These are phyloP conservation scores for Aulostomus chinensis DNA, from an alignment of 2,797 vertebrate species.

Conservation along the genomic window DNA sequence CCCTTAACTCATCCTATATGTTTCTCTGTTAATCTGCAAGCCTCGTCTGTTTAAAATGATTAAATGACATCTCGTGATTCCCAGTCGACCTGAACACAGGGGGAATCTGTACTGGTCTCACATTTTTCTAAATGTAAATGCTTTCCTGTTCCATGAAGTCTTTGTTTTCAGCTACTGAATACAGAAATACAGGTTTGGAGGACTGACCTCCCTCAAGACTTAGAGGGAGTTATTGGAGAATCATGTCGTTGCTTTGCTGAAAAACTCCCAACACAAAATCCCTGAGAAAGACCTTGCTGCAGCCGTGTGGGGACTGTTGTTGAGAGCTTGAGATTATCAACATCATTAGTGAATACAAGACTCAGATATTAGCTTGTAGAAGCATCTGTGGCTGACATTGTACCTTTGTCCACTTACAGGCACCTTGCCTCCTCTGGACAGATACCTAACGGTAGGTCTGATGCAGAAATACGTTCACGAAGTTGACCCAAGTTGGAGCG, in stretches of 20 bases:
- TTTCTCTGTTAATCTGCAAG: conserved; percentile 20
- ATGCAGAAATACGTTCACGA: no score
- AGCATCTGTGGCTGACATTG: conserved; percentile 25
- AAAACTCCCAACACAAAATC: no score
- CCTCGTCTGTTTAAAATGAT: conserved; percentile 34
- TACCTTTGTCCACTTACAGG: conserved; percentile 70
- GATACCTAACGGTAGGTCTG: conserved; percentile 85
- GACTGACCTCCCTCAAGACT: no score
- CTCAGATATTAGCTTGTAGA: no score
- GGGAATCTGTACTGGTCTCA: conserved; percentile 15
- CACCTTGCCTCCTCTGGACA: conserved; percentile 79
- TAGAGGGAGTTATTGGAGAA: no score
- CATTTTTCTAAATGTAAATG: conserved; percentile 6
- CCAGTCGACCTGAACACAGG: conserved; percentile 42
- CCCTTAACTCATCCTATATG: not conserved
- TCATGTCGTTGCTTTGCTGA: not conserved
- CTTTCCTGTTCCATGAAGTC: conserved; percentile 1
- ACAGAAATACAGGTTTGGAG: conserved; percentile 1
- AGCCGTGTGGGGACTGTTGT: no score
- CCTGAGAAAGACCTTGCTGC: no score
- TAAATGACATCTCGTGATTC: conserved; percentile 54
- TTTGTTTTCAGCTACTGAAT: conserved; percentile 15
- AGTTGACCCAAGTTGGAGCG: no score
- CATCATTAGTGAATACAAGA: no score
- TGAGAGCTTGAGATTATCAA: conserved; percentile 6